Base-by-base conservation (phyloP, 2,888 invertebrate species). In the Trachelus iudaicus region DNA sequence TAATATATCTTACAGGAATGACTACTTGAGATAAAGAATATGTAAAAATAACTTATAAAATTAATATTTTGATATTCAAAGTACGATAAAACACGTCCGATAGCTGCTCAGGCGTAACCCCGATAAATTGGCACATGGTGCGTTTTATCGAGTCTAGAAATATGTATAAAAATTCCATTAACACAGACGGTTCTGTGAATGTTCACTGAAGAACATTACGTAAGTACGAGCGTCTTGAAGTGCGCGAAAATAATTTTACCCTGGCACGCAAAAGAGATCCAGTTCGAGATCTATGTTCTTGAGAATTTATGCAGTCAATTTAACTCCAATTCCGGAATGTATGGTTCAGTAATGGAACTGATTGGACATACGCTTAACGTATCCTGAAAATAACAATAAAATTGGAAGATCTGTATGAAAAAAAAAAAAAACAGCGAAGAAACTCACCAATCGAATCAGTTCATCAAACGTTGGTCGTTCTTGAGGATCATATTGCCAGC, bases 401-500 rank as follows among this genome's bases (percentile, higher is more conserved):
- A 81, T 13, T 69, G 78, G 37, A 33, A 75, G 34, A 35, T 69
- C 6, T 56, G 56, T 23, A 56, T 56, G 23, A 23, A 56, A 9
- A 23, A 40, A 40, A 40, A 40, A 23, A 40, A 34, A 37, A 75
- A 31, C 37, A 33, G 12, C 6, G 69, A 34, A 71, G 11, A 73
- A 23, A 79, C 84, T 88, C 82, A 91, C 91, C 87, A 91, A 81
- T 86, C 92, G 92, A 6, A 93, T 91, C 31, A 96, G 92, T 80
- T 94, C 94, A 4, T 93, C 92, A 87, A 96, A 96, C 13, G 93
- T 92, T 0, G 96, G 97, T 83, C 97, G 93, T 88, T 97, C 97
- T 80, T 96, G 96, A 15, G 95, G 94, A 90, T 97, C 96, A 30
- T 95, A 92, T 89, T 96, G 96, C 97, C 97, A 97, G 88, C 97